These are phyloP conservation scores for Myotis vivesi DNA, from an alignment of 2,797 vertebrate genomes.

Conservation along the genomic window DNA sequence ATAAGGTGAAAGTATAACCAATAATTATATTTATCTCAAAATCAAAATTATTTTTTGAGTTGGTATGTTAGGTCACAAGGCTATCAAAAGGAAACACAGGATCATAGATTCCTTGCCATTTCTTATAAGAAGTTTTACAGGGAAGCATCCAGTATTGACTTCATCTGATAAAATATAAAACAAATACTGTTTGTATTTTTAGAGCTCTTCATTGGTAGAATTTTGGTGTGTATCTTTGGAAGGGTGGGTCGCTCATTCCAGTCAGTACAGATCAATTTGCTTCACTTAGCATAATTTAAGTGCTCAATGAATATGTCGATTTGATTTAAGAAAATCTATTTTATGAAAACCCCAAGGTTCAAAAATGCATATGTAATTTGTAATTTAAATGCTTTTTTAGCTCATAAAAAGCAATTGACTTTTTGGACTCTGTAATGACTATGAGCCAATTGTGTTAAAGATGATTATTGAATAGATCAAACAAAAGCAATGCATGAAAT, in stretches of 20 bases:
- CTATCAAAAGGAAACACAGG: background rate
- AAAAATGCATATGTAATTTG: background rate
- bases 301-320: background rate
- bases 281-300: background rate
- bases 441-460: background rate
- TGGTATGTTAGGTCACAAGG: background rate
- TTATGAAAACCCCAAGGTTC: background rate
- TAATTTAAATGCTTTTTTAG: conserved; percentile 5
- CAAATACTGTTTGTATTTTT: background rate
- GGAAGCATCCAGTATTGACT: background rate
- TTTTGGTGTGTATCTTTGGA: background rate
- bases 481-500: background rate
- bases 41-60: conserved; percentile 7
- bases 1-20: background rate
- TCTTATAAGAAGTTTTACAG: background rate
- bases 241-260: background rate
- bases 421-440: conserved; percentile 28
- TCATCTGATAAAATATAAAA: background rate
- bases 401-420: background rate
- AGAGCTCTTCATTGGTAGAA: background rate
- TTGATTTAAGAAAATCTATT: conserved; percentile 37
- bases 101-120: background rate
- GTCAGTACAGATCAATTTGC: background rate
- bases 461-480: background rate
- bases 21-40: conserved; percentile 31